Conservation (phyloP, 2,888 invertebrate species). For the Microctonus hyperodae region DNA sequence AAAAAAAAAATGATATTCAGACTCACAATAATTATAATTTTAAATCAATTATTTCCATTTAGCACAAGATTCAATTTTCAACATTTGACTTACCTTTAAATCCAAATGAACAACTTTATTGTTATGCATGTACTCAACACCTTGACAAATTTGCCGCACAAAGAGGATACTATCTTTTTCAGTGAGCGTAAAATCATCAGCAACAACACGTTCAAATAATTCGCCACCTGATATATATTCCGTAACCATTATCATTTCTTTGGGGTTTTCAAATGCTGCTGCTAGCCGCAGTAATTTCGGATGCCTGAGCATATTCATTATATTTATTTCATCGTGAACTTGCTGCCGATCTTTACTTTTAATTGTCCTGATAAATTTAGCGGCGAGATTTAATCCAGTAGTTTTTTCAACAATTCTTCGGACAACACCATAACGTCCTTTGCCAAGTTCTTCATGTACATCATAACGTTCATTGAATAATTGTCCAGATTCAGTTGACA, state of each 20-base stretch:
- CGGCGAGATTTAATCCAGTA: conserved; percentile 75
- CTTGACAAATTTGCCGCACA: conserved; percentile 90
- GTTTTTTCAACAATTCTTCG: conserved; percentile 74
- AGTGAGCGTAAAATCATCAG: conserved; percentile 90
- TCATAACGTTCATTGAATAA: conserved; percentile 71
- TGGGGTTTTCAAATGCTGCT: conserved; percentile 79
- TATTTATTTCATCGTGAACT: conserved; percentile 82
- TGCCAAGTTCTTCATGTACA: conserved; percentile 77
- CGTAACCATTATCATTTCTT: conserved; percentile 85
- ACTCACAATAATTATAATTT: too few species aligned
- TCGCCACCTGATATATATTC: conserved; percentile 95
- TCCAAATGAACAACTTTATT: conserved; percentile 88
- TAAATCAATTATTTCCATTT: too few species aligned
- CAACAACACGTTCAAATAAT: conserved; percentile 90
- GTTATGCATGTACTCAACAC: conserved; percentile 87
- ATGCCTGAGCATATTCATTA: conserved; percentile 86
- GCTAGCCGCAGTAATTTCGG: conserved; percentile 84
- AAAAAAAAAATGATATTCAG: not conserved
- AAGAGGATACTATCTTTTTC: conserved; percentile 82
- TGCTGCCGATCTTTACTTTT: conserved; percentile 77
- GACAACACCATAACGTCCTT: conserved; percentile 78
- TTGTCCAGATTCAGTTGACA: conserved; percentile 66
- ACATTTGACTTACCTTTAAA: conserved; percentile 71
- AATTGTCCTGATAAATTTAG: conserved; percentile 81
- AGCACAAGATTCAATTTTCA: not conserved